Base-by-base conservation (phyloP, 2,888 invertebrate species). In the Drosophila lacicola region DNA sequence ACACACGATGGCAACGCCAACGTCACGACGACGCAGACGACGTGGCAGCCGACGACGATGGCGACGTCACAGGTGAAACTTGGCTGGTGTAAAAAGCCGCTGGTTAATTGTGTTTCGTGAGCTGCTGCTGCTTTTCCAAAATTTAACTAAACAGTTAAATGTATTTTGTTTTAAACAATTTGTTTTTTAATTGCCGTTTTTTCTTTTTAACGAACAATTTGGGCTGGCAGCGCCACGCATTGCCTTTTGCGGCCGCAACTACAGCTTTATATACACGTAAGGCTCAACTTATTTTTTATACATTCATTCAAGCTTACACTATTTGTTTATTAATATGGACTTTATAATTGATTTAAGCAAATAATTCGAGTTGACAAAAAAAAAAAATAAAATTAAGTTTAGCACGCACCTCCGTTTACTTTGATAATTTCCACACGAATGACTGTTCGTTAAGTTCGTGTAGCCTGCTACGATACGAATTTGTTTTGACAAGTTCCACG, bases 401-500 rank as follows among this genome's bases (percentile, higher is more conserved):
- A 8, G 29, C 57, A 74, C 79, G 46, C 80, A 91, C 88, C 86
- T 89, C 68, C 33, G 44, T 36, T 55, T 44, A 58, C 82, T 72
- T 62, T 60, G 81, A 74, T 79, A 84, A 80, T 72, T 76, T 82
- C 61, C 51, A 81, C 74, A 80, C 80, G 81, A 90, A 79, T 91
- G 82, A 85, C 17, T 10, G 33, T 19, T 57, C 49, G 41, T 56
- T 1, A 11, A 37, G 44, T 64, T 75, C 70, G 64, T 67, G 45
- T 51, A 19, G 61, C 29, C 44, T 68, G 66, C 67, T 70, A 50
- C 67, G 36, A 65, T 70, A 73, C 85, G 79, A 81, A 72, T 47
- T 44, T 54, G 58, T 67, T 72, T 73, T 76, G 68, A 72, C 77
- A 63, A 64, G 37, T 64, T 82, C 88, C 86, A 89, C 90, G 85